phyloP scores from a whole-genome alignment of 2,113 vertebrate genomes.

The Synchiropus splendidus region DNA sequence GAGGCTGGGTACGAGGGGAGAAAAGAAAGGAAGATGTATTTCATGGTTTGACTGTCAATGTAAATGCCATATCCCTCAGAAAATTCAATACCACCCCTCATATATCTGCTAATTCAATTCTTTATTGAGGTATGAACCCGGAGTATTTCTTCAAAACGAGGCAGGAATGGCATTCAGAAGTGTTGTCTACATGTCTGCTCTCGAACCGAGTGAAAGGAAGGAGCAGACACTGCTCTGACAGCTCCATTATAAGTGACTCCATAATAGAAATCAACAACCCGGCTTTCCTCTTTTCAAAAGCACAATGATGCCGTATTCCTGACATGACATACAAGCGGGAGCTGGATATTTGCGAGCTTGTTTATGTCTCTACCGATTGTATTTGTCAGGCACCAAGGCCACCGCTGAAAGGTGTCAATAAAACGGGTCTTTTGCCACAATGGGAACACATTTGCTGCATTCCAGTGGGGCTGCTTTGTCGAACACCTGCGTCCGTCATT shows the following conservation, averaged over 20 bases:
- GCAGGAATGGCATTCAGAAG: conserved; percentile 13
- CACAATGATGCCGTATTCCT: conserved; percentile 9
- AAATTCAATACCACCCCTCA: conserved; percentile 26
- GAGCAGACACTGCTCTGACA: conserved; percentile 10
- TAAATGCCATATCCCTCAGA: conserved; percentile 33
- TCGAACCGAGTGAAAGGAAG: conserved; percentile 13
- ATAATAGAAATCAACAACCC: conserved; percentile 11
- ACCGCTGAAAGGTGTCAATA: conserved; percentile 29
- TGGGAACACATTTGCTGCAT: conserved; percentile 25
- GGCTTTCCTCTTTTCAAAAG: conserved; percentile 7
- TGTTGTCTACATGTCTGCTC: conserved; percentile 5
- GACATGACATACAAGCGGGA: conserved; percentile 2
- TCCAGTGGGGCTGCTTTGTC: conserved; percentile 27
- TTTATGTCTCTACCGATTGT: conserved; percentile 9
- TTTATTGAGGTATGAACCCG: conserved; percentile 23
- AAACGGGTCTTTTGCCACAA: no score
- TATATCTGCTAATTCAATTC: conserved; percentile 18
- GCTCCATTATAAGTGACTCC: conserved; percentile 16
- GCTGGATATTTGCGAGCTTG: conserved; percentile 1
- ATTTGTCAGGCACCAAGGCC: conserved; percentile 29
- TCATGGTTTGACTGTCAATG: conserved; percentile 41
- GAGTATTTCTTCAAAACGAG: conserved; percentile 27
- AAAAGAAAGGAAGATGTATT: conserved; percentile 27
- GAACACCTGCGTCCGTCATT: conserved; percentile 31
- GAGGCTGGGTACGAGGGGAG: conserved; percentile 6